Conservation (phyloP, 2,888 invertebrate species). For the Theretra japonica region DNA sequence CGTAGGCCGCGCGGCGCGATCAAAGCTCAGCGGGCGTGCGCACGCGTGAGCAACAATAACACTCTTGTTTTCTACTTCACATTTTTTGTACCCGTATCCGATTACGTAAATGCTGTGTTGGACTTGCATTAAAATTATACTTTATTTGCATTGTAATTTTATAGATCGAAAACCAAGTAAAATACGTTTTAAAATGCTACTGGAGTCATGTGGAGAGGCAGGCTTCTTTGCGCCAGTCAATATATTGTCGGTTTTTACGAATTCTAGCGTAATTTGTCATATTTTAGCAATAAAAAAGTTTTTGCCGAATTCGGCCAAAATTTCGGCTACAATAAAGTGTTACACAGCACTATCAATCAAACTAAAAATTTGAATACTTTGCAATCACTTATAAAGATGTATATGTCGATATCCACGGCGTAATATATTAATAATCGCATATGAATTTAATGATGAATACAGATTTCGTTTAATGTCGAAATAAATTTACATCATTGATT, state of each 20-base stretch:
- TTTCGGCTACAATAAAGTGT: not conserved
- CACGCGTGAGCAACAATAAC: slow-evolving; percentile 36
- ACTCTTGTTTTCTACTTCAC: slow-evolving; percentile 43
- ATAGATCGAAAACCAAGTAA: not conserved
- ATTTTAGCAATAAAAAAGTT: no score
- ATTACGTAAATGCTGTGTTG: slow-evolving; percentile 13
- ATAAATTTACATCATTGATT: slow-evolving; percentile 1
- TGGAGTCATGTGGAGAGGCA: no score
- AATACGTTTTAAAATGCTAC: no score
- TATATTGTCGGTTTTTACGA: no score
- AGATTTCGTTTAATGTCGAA: not conserved
- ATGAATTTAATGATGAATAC: not conserved
- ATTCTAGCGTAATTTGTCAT: no score
- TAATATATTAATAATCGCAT: not conserved
- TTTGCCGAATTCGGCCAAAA: not conserved
- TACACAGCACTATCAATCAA: not conserved
- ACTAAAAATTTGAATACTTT: not conserved
- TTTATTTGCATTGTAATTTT: slow-evolving; percentile 1
- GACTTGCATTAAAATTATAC: not conserved
- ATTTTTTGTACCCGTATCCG: slow-evolving; percentile 16
- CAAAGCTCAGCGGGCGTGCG: slow-evolving; percentile 44
- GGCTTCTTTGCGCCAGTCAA: no score
- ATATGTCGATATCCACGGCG: not conserved
- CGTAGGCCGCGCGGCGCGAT: slow-evolving; percentile 61
- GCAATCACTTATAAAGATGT: slow-evolving; percentile 9